A percentile compares a stretch with the other conserved stretches of the same genome.
These are phyloP conservation scores for Molanna angustata DNA, from an alignment of 2,888 invertebrate genomes.

Conservation along the genomic window DNA sequence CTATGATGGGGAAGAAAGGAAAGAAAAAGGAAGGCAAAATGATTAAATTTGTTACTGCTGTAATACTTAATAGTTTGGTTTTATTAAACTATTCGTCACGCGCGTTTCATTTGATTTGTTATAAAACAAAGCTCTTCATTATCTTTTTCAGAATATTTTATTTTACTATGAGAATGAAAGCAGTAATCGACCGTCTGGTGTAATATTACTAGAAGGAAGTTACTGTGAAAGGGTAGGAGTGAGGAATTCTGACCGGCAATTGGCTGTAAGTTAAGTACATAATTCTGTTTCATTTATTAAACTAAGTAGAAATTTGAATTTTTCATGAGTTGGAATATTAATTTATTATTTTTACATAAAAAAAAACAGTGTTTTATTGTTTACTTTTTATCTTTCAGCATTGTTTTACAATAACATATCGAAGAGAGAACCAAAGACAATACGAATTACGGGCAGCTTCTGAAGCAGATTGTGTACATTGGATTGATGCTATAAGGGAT, in stretches of 20 bases:
- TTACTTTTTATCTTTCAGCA: slow-evolving; percentile 65
- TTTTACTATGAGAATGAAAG: slow-evolving; percentile 89
- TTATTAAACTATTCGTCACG: too few relatives aligned
- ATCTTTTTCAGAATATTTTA: slow-evolving; percentile 72
- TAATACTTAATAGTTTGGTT: too few relatives aligned
- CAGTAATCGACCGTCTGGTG: slow-evolving; percentile 75
- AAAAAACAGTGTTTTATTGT: too few relatives aligned
- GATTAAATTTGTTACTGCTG: too few relatives aligned
- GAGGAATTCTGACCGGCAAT: slow-evolving; percentile 26
- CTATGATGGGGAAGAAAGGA: too few relatives aligned
- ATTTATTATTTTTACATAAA: neutral
- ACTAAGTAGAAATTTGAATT: neutral
- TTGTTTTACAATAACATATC: slow-evolving; percentile 85
- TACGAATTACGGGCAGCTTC: slow-evolving; percentile 83
- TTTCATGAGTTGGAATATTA: neutral
- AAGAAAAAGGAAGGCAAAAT: too few relatives aligned
- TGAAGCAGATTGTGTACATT: slow-evolving; percentile 83
- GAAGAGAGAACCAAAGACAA: slow-evolving; percentile 80
- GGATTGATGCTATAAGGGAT: slow-evolving; percentile 85
- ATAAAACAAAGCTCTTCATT: too few relatives aligned
- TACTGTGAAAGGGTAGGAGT: slow-evolving; percentile 70
- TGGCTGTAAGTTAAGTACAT: slow-evolving; percentile 17
- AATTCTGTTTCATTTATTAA: neutral
- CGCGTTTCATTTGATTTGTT: too few relatives aligned
- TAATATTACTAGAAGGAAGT: slow-evolving; percentile 83